Evolutionary conservation across 2,113 vertebrate species (phyloP), one percentile per base, ranked within the genome.

Genomic region (Diphyllodes magnificus): DNA sequence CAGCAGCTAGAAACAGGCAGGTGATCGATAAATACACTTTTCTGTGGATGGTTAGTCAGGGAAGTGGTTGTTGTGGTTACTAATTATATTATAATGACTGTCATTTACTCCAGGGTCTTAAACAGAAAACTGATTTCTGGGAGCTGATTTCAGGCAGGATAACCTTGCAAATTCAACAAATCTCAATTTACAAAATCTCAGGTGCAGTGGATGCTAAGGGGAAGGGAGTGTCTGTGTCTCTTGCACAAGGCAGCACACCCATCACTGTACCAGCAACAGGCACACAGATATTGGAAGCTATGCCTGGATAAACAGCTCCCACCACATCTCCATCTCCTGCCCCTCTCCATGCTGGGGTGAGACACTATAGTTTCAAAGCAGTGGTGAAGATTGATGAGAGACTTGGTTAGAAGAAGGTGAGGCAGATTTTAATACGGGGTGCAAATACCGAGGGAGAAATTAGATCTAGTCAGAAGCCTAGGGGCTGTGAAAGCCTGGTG

Each of bases 281-380:
- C 4, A 3, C 50, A 39, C 0, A 1, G 10, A 23, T 30, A 11
- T 8, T 78, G 47, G 79, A 88, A 95, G 40, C 24, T 15, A 1
- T 0, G 0, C 17, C 21, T 1, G 3, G 22, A 57, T 53, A 4
- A 50, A 47, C 2, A 3, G 14, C 27, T 83, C 44, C 42, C 42
- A 47, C 15, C 7, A 8, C 35, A 23, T 17, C 33, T 66, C 39
- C 47, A 33, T 7, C 35, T 44, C 33, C 39, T 56, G 35, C 16
- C 25, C 13, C 19, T 66, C 16, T 54, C 13, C 2, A 2, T 8
- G 27, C 7, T 61, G 25, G 40, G 27, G 68, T 0, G 2, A 66
- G 20, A 39, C 15, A 11, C 6, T 16, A 0, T 2, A 6, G 7
- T 24, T 51, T 63, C 65, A 63, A 70, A 76, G 28, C 6, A 78